Conservation (phyloP, 2,888 invertebrate species). For the Ectemnius cavifrons region DNA sequence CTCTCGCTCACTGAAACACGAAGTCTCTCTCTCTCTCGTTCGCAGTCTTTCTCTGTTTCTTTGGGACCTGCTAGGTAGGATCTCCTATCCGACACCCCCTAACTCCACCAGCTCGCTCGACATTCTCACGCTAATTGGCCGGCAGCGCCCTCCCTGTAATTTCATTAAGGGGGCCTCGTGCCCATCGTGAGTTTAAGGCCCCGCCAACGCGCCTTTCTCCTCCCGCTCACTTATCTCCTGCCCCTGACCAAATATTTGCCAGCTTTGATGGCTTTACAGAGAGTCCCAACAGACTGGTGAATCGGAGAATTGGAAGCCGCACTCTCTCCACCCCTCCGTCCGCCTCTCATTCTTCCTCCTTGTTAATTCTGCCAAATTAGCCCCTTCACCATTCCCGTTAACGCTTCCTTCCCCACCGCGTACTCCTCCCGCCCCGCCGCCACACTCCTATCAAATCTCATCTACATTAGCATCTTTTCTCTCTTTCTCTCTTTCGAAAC, state of each 20-base stretch:
- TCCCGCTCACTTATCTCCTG: conserved; percentile 8
- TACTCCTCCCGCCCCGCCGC: too few species aligned
- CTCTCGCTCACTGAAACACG: conserved; percentile 22
- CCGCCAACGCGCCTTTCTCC: conserved; percentile 50
- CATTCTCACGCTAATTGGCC: conserved; percentile 76
- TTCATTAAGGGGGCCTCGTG: conserved; percentile 75
- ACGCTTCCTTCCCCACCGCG: not conserved
- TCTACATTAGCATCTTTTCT: too few species aligned
- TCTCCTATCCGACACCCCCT: conserved; percentile 62
- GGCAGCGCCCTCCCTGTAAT: conserved; percentile 73
- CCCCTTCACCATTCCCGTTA: conserved; percentile 13
- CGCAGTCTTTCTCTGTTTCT: conserved; percentile 25
- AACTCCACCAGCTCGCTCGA: conserved; percentile 59
- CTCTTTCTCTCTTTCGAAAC: too few species aligned
- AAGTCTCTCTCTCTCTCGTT: conserved; percentile 23
- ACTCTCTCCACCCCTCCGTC: conserved; percentile 26
- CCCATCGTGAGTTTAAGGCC: conserved; percentile 60
- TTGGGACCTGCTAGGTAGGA: conserved; percentile 24
- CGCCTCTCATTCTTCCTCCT: conserved; percentile 23
- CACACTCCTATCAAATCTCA: not conserved
- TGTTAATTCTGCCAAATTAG: conserved; percentile 42
- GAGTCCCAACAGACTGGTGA: conserved; percentile 48
- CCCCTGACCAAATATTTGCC: conserved; percentile 68
- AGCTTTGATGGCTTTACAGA: conserved; percentile 59
- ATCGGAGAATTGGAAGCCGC: conserved; percentile 50